phyloP scores from a whole-genome alignment of 2,113 vertebrate genomes.

The Vidua chalybeata region DNA sequence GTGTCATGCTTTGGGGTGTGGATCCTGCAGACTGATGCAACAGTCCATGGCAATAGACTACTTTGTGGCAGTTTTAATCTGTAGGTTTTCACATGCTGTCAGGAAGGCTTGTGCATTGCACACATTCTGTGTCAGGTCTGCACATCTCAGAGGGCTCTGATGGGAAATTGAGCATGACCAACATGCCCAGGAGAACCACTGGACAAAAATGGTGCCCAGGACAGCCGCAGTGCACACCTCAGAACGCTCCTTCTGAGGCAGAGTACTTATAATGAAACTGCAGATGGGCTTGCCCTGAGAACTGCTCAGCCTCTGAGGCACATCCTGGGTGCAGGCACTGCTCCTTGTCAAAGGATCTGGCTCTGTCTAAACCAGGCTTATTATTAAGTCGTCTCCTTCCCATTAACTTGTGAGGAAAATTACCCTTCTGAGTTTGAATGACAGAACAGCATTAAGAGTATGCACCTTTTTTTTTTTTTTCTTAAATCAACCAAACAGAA shows the following conservation, averaged over 20 bases:
- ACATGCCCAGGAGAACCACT: background rate
- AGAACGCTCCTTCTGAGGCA: background rate
- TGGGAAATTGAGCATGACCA: conserved; percentile 13
- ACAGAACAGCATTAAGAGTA: background rate
- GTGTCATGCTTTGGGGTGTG: background rate
- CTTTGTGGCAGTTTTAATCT: background rate
- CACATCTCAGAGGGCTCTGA: background rate
- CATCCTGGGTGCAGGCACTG: background rate
- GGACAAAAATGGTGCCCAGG: background rate
- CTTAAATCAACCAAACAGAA: conserved; percentile 36
- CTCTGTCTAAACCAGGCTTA: background rate
- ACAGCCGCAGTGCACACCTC: background rate
- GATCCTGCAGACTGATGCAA: background rate
- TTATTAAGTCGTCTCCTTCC: background rate
- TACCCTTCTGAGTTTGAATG: conserved; percentile 25
- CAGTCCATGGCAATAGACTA: background rate
- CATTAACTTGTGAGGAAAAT: conserved; percentile 21
- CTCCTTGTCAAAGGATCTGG: background rate
- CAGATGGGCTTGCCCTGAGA: background rate
- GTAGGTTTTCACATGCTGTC: conserved; percentile 7
- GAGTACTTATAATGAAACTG: accelerated
- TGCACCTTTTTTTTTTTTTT: conserved; percentile 1
- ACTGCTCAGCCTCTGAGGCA: background rate
- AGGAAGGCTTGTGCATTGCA: background rate
- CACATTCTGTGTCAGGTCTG: background rate